These are phyloP conservation scores for Petrophora chlorosata DNA, from an alignment of 2,888 invertebrate species.

Conservation along the genomic window DNA sequence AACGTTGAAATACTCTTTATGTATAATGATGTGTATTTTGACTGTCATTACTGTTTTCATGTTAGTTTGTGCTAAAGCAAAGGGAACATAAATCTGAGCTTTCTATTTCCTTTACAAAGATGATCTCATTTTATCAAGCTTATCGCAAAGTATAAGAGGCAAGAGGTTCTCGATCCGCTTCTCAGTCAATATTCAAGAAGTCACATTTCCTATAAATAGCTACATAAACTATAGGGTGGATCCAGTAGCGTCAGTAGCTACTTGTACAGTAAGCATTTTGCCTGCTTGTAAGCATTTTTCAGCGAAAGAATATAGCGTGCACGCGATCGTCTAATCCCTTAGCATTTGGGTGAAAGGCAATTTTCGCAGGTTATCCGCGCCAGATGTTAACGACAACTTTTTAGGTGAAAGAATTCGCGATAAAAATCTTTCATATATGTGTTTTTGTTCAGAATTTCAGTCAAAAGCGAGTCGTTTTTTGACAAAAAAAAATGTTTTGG, in stretches of 20 bases:
- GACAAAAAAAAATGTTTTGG: neutral
- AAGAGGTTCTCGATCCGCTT: constrained; percentile 21
- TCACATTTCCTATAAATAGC: constrained; percentile 20
- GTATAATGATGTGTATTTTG: too few species aligned
- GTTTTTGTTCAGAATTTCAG: too few species aligned
- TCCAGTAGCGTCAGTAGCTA: constrained; percentile 7
- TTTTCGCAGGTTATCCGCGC: constrained; percentile 29
- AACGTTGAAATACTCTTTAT: too few species aligned
- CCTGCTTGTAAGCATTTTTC: constrained; percentile 21
- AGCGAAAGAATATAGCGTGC: constrained; percentile 16
- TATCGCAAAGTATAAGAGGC: constrained; percentile 28
- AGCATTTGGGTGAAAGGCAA: constrained; percentile 25
- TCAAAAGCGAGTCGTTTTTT: too few species aligned
- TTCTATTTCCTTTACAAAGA: constrained; percentile 17
- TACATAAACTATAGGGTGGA: constrained; percentile 17
- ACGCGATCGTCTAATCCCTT: constrained; percentile 22
- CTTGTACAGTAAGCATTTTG: too few species aligned
- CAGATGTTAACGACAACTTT: constrained; percentile 31
- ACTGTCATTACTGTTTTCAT: constrained; percentile 10
- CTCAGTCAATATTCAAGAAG: constrained; percentile 30
- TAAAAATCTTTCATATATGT: too few species aligned
- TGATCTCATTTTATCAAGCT: constrained; percentile 23
- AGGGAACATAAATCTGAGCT: constrained; percentile 14
- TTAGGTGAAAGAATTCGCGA: constrained; percentile 8
- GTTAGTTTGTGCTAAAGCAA: constrained; percentile 14